These are phyloP conservation scores for Camptogramma bilineatum DNA, from an alignment of 2,888 invertebrate genomes.

Conservation along the genomic window DNA sequence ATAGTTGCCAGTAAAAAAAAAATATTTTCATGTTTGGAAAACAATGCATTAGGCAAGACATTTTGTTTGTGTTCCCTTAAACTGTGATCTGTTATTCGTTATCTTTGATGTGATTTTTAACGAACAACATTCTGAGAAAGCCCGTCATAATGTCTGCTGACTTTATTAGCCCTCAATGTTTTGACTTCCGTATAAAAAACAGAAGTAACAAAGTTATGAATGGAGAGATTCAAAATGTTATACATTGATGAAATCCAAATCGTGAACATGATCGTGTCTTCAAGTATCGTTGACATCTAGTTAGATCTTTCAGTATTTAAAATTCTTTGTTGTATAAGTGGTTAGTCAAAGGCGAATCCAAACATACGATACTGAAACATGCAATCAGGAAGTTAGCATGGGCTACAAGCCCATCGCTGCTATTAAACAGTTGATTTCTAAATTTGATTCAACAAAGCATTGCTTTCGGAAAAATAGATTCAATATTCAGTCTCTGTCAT, in stretches of 20 bases:
- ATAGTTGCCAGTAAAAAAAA: slow-evolving; percentile 47
- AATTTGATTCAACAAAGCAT: background rate
- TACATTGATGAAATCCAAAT: too few species aligned
- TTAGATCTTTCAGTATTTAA: too few species aligned
- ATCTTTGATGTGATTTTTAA: slow-evolving; percentile 35
- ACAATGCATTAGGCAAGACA: slow-evolving; percentile 73
- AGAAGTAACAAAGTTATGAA: background rate
- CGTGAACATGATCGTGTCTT: too few species aligned
- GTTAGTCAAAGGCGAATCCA: too few species aligned
- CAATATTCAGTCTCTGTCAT: slow-evolving; percentile 10
- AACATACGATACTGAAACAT: too few species aligned
- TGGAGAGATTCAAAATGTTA: too few species aligned
- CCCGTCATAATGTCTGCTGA: background rate
- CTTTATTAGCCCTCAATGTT: background rate
- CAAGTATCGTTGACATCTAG: too few species aligned
- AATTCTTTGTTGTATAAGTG: too few species aligned
- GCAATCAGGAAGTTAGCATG: too few species aligned
- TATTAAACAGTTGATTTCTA: too few species aligned
- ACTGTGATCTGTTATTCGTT: slow-evolving; percentile 49
- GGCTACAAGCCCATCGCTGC: too few species aligned
- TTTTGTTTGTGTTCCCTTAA: slow-evolving; percentile 55
- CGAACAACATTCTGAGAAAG: background rate
- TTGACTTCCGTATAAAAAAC: background rate
- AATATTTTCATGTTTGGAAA: slow-evolving; percentile 69
- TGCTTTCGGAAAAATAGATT: background rate